phyloP scores from a whole-genome alignment of 2,888 invertebrate genomes.

The Galerucella pusilla region DNA sequence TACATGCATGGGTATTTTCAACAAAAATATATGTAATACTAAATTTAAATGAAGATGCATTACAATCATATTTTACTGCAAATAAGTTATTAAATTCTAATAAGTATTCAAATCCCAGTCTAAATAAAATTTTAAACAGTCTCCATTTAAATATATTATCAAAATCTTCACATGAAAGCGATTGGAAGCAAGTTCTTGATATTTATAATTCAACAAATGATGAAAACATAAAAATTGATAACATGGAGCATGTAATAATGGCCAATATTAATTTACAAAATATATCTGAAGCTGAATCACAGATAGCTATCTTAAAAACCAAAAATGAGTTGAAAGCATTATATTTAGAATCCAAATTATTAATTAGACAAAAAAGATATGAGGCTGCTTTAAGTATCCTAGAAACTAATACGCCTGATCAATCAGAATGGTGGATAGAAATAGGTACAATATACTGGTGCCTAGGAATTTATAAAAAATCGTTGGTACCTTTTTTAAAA shows the following conservation, averaged over 20 bases:
- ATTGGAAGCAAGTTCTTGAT: slow-evolving; percentile 62
- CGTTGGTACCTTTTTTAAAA: slow-evolving; percentile 74
- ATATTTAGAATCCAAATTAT: slow-evolving; percentile 67
- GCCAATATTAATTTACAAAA: slow-evolving; percentile 64
- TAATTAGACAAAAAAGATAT: slow-evolving; percentile 67
- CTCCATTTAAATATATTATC: slow-evolving; percentile 64
- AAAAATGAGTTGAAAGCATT: slow-evolving; percentile 52
- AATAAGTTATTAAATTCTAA: slow-evolving; percentile 59
- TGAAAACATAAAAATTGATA: slow-evolving; percentile 49
- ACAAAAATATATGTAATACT: slow-evolving; percentile 66
- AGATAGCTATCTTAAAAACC: slow-evolving; percentile 60
- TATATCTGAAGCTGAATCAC: slow-evolving; percentile 58
- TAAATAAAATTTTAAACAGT: slow-evolving; percentile 56
- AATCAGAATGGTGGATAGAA: slow-evolving; percentile 69
- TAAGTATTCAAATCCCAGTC: slow-evolving; percentile 53
- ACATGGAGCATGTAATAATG: slow-evolving; percentile 53
- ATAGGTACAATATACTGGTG: slow-evolving; percentile 73
- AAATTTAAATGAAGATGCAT: slow-evolving; percentile 68
- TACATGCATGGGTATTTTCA: slow-evolving; percentile 67
- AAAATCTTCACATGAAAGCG: slow-evolving; percentile 65
- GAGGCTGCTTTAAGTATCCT: slow-evolving; percentile 70
- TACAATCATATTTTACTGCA: slow-evolving; percentile 61
- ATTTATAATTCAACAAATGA: slow-evolving; percentile 56
- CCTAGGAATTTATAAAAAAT: slow-evolving; percentile 70
- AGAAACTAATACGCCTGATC: slow-evolving; percentile 60